Evolutionary conservation across 2,113 vertebrate genomes (phyloP).

Genomic region (Anarrhichthys ocellatus): DNA sequence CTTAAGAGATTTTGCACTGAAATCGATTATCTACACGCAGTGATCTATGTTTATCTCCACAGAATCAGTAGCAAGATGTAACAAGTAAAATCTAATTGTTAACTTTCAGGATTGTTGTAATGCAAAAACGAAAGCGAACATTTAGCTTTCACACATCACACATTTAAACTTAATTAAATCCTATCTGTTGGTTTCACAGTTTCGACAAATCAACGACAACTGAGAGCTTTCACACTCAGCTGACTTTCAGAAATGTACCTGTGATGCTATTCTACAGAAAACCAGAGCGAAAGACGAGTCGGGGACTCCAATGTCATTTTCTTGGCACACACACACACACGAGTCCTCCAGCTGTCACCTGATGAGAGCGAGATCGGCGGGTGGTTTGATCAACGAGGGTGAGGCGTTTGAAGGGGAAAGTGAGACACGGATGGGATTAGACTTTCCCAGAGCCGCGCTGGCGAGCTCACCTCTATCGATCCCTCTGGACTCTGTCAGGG

Average conservation of each 20-base stretch:
- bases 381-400: slow-evolving; percentile 49
- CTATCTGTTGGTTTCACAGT: slow-evolving; percentile 10
- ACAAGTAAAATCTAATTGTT: not conserved
- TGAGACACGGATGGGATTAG: slow-evolving; percentile 42
- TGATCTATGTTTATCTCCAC: not conserved
- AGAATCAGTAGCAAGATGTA: not conserved
- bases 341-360: slow-evolving; percentile 62
- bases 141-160: not conserved
- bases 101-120: not conserved
- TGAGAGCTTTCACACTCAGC: slow-evolving; percentile 38
- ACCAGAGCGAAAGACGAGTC: slow-evolving; percentile 13
- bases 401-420: slow-evolving; percentile 66
- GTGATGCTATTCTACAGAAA: slow-evolving; percentile 7
- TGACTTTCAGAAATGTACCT: slow-evolving; percentile 26
- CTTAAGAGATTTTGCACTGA: not conserved
- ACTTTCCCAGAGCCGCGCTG: slow-evolving; percentile 46
- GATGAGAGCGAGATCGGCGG: slow-evolving; percentile 50
- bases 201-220: slow-evolving; percentile 11
- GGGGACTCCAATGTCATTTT: slow-evolving; percentile 57
- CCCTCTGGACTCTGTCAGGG: slow-evolving; percentile 58
- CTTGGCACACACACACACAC: slow-evolving; percentile 42
- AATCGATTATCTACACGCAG: not conserved
- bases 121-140: not conserved
- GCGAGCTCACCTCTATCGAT: slow-evolving; percentile 66
- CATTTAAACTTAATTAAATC: slow-evolving; percentile 8